Evolutionary conservation across 2,113 vertebrate species (phyloP).

Genomic region (Tor tambroides): DNA sequence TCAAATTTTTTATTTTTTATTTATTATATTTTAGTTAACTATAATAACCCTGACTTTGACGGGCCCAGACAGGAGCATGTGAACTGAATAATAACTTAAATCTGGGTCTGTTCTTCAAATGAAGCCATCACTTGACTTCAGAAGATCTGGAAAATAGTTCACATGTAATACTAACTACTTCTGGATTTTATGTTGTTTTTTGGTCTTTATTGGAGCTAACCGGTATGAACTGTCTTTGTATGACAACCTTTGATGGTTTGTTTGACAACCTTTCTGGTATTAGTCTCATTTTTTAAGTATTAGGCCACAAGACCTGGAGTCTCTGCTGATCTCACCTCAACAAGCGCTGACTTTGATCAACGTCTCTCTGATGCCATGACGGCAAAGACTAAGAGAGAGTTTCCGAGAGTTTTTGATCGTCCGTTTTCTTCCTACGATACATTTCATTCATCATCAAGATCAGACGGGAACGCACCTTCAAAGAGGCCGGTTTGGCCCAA

Average conservation of each 20-base stretch:
- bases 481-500: neutral
- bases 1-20: no score
- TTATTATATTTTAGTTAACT: no score
- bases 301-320: neutral
- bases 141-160: neutral
- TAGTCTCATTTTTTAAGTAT: neutral
- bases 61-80: neutral
- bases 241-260: neutral
- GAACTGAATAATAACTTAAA: no score
- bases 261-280: neutral
- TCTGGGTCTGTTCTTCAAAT: neutral
- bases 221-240: neutral
- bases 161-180: neutral
- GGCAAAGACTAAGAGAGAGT: neutral
- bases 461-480: neutral
- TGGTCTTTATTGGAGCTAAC: neutral
- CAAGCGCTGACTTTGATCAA: constrained; percentile 10
- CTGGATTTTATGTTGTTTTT: neutral
- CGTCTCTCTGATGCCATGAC: neutral
- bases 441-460: constrained; percentile 2
- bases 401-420: neutral
- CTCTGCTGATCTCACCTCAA: neutral
- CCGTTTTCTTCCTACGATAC: neutral
- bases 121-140: neutral
- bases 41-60: no score